Base-by-base conservation (phyloP, 2,113 vertebrate genomes). In the Epinephelus lanceolatus region DNA sequence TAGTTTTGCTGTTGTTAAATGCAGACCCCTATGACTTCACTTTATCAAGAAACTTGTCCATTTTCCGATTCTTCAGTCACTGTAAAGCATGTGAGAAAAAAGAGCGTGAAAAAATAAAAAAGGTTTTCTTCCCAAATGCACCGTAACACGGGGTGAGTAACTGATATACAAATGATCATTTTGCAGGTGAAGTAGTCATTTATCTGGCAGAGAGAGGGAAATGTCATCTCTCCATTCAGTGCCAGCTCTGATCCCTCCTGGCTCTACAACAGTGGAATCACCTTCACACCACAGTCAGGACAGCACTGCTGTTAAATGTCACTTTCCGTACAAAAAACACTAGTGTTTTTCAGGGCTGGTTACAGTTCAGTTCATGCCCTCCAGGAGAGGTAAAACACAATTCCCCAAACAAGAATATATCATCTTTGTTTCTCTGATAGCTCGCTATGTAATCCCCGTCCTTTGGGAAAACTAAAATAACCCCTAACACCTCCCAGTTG, bases 181-280 rank as follows among this genome's bases (percentile, higher is more conserved):
- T 45, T 45, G 42, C 11, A 45, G 11, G 42, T 45, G 42, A 45
- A 45, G 42, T 45, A 45, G 9, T 45, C 6, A 37, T 45, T 45
- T 11, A 45, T 10, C 9, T 45, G 42, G 8, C 42, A 45, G 42
- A 45, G 42, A 45, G 42, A 45, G 42, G 42, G 9, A 45, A 45
- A 45, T 45, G 42, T 45, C 61, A 52, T 30, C 15, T 37, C 2
- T 4, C 42, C 17, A 23, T 42, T 17, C 4, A 67, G 53, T 40
- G 45, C 21, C n/a, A 71, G 13, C 59, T 76, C 25, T 65, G 66
- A 84, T 75, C 45, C 37, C 14, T 65, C 61, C n/a, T 40, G 81
- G 25, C 42, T 8, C 45, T 77, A 55, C 25, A 55, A 47, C 49
- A 52, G 8, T 21, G 47, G 72, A 52, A 59, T 80, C 71, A 74